These are phyloP conservation scores for Enteromius afrohamiltoni DNA, from an alignment of 2,797 vertebrate genomes.

Conservation along the genomic window DNA sequence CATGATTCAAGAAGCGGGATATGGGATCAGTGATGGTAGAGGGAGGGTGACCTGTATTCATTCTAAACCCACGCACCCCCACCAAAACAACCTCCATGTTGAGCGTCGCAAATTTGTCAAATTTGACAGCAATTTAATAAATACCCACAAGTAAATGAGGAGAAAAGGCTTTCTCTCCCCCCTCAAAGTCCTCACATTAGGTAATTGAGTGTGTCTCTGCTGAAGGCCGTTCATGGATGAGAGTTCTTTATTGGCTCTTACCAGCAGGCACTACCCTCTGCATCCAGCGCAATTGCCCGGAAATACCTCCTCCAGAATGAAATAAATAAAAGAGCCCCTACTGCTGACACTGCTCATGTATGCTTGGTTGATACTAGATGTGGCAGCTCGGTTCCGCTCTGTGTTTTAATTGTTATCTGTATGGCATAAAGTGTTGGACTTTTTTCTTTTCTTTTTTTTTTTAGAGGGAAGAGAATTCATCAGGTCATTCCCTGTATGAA, in stretches of 20 bases:
- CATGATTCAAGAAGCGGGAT: conserved; percentile 9
- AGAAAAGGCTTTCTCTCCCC: conserved; percentile 47
- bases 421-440: conserved; percentile 70
- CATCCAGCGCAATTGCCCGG: conserved; percentile 78
- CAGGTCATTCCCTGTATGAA: conserved; percentile 23
- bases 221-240: conserved; percentile 87
- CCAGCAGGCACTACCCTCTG: conserved; percentile 78
- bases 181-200: conserved; percentile 80
- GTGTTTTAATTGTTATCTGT: conserved; percentile 67
- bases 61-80: conserved; percentile 16
- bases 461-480: conserved; percentile 5
- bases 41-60: neutral
- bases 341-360: conserved; percentile 49
- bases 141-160: conserved; percentile 81
- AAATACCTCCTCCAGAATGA: conserved; percentile 69
- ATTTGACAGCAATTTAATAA: conserved; percentile 86
- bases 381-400: conserved; percentile 26
- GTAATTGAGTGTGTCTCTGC: conserved; percentile 86
- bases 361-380: conserved; percentile 34
- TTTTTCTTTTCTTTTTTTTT: conserved; percentile 59
- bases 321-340: conserved; percentile 58
- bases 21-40: neutral
- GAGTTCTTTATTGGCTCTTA: conserved; percentile 84
- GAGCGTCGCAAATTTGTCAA: conserved; percentile 80
- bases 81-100: conserved; percentile 34